Conservation (phyloP, 2,113 vertebrate genomes). For the Sialia sialis region DNA sequence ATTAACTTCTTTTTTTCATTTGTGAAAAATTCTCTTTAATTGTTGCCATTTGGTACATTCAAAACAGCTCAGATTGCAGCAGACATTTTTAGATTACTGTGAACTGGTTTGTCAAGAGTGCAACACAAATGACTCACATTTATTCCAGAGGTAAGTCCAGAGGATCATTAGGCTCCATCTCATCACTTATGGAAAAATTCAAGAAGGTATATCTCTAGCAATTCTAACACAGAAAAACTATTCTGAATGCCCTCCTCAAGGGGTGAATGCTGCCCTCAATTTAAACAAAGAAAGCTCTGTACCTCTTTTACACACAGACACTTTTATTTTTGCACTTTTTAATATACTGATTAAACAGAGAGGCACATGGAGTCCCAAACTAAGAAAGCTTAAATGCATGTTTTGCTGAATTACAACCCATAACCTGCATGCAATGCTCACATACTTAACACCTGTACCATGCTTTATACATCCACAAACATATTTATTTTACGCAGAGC, state of each 20-base stretch:
- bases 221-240: background rate
- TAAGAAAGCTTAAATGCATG: background rate
- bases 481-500: background rate
- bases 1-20: background rate
- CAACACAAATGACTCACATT: background rate
- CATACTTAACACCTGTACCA: background rate
- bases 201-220: background rate
- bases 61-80: background rate
- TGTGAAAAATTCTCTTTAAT: background rate
- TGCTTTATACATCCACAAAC: background rate
- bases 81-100: background rate
- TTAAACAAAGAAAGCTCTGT: background rate
- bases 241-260: background rate
- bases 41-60: background rate
- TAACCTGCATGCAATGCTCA: background rate
- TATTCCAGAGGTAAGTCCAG: background rate
- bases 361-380: background rate
- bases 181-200: background rate
- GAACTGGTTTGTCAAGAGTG: background rate
- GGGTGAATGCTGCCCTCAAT: background rate
- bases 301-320: background rate
- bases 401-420: background rate
- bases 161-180: background rate
- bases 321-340: background rate
- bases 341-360: background rate